phyloP scores from a whole-genome alignment of 2,797 vertebrate genomes.

The Austrolebias charrua region DNA sequence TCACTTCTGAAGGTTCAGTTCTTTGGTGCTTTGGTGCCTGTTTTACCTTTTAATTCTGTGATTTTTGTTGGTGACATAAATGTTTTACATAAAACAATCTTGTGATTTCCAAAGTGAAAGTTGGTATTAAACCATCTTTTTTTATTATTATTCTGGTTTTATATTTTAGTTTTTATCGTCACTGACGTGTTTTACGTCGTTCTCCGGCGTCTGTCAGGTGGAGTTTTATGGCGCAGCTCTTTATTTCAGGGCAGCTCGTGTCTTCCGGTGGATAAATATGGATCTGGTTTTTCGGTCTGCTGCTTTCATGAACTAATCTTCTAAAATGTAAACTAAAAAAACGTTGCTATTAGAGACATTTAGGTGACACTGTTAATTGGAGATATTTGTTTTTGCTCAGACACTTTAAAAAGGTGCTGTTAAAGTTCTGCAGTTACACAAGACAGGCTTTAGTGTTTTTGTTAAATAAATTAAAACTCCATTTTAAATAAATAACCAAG shows the following conservation, averaged over 20 bases:
- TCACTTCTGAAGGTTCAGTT: too few species aligned
- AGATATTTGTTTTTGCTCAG: slow-evolving; percentile 26
- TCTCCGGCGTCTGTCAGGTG: slow-evolving; percentile 8
- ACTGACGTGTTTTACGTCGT: slow-evolving; percentile 9
- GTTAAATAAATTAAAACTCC: slow-evolving; percentile 52
- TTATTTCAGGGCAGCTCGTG: neutral
- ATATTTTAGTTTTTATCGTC: neutral
- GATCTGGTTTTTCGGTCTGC: slow-evolving; percentile 13
- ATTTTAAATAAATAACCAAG: neutral
- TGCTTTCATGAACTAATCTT: slow-evolving; percentile 22
- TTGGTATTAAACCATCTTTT: neutral
- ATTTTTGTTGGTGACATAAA: too few species aligned
- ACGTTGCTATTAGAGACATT: slow-evolving; percentile 39
- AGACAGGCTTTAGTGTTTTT: slow-evolving; percentile 36
- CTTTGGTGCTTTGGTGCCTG: too few species aligned
- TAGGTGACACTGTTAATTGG: slow-evolving; percentile 38
- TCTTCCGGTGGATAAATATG: slow-evolving; percentile 37
- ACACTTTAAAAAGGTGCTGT: too few species aligned
- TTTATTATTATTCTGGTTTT: slow-evolving; percentile 5
- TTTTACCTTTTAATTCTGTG: too few species aligned
- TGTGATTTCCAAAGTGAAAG: too few species aligned
- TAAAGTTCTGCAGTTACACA: too few species aligned
- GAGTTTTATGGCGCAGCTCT: slow-evolving; percentile 6
- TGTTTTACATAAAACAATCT: too few species aligned
- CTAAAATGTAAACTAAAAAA: slow-evolving; percentile 20